A percentile compares a stretch with the other conserved stretches of the same genome.
phyloP scores from a whole-genome alignment of 2,113 vertebrate species.

The Tichodroma muraria region DNA sequence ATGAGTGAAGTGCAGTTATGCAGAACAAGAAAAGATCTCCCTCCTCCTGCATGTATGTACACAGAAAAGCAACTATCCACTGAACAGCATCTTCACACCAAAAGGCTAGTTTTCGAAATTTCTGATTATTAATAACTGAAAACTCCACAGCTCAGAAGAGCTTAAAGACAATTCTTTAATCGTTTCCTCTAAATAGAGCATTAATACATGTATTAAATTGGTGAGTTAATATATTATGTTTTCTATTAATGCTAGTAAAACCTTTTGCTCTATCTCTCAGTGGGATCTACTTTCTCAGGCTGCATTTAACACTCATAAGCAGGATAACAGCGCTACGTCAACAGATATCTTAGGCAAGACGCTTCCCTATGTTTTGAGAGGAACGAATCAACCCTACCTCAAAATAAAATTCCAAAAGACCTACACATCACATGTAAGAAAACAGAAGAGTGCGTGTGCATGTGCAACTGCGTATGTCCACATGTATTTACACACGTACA shows the following conservation, averaged over 20 bases:
- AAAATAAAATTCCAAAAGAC: neutral
- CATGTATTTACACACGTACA: fast-evolving
- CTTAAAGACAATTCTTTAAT: neutral
- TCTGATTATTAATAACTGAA: neutral
- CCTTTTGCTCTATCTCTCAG: neutral
- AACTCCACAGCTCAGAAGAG: neutral
- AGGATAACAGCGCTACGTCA: neutral
- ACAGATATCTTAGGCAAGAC: neutral
- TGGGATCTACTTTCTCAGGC: neutral
- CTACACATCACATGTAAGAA: fast-evolving
- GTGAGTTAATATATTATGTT: neutral
- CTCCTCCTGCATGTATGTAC: neutral
- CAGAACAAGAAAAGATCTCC: neutral
- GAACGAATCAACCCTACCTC: neutral
- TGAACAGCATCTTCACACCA: neutral
- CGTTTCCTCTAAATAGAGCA: neutral
- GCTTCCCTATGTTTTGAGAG: neutral
- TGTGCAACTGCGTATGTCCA: fast-evolving
- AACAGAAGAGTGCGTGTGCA: neutral
- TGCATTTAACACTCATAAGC: neutral
- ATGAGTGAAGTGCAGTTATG: neutral
- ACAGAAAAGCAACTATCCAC: neutral
- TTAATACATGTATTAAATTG: neutral
- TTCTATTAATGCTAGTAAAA: neutral
- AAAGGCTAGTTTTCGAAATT: neutral